Base-by-base conservation (phyloP, 2,113 vertebrate genomes). In the Rhabdornis inornatus region DNA sequence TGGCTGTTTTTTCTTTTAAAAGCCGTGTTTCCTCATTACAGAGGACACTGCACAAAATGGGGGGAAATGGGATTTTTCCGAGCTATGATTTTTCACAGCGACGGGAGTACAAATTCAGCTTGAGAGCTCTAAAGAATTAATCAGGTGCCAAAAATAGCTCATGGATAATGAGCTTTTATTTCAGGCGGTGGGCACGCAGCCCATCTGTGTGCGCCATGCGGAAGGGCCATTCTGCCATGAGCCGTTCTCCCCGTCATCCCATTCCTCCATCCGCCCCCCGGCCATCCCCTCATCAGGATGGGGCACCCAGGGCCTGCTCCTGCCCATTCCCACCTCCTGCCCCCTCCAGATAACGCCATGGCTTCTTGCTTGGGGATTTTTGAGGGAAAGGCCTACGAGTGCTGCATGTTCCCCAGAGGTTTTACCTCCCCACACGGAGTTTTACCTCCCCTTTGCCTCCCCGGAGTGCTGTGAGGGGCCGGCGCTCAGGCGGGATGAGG, bases 401-500 rank as follows among this genome's bases (percentile, higher is more conserved):
- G 40, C 25, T n/a, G 3, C 2, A 4, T n/a, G 22, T 39, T 55
- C 23, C 31, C 6, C 30, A 22, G 22, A 42, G 35, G 30, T 70
- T 60, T 81, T 6, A 13, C 31, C 33, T 76, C 59, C 71, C 12
- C 49, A 7, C 15, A 7, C 0, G 16, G 10, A 6, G 11, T 28
- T 7, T 42, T 27, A 28, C 8, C 4, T 1, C 6, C 31, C 44
- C 35, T 79, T 35, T 33, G 83, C 47, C 44, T n/a, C 22, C 53
- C 35, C 19, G 11, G 39, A 28, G 44, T 35, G 44, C 30, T 1
- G 3, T 35, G 49, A 47, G 71, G n/a, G 2, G 9, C 27, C 0
- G 2, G 15, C 24, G 13, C 0, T 39, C 40, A 21, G 47, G 10
- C 7, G 9, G 61, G 44, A 15, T 3, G 4, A 0, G 0, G 10